Evolutionary conservation across 2,113 vertebrate genomes (phyloP), one percentile per base, ranked within the genome.

Genomic region (Pangasianodon hypophthalmus): DNA sequence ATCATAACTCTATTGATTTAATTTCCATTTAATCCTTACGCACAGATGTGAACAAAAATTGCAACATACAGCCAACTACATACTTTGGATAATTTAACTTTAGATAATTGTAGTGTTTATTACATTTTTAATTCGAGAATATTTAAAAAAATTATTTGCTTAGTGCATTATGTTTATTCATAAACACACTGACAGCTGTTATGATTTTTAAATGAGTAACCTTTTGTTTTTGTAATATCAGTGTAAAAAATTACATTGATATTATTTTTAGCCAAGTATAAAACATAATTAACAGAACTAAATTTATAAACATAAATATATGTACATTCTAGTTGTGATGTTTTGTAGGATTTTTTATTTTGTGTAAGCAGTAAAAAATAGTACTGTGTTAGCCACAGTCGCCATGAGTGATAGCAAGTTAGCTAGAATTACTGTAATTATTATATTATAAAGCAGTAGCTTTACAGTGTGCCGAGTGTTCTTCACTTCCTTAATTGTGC

Each of bases 1-100:
- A 83, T 89, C 87, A 89, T 91, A 91, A 88, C 82, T 77, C 46
- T 80, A 88, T 84, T 64, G 82, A 88, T 86, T 79, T 50, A 4
- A 82, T 88, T 62, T 84, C 32, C 8, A 3, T 5, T 83, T 29
- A 54, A 83, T 69, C 4, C 32, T 18, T 21, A 46, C 54, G 32
- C 46, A 41, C 29, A n/a, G n/a, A 26, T 56, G 29, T 32, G 62
- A 37, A 16, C 10, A 52, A 11, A 48, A 41, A n/a, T 10, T 21
- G 19, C 19, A 41, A 37, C 58, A 62, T 60, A 2, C 2, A 16
- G 54, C n/a, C 18, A 10, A 13, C 18, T 24, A 29, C 8, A 41
- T 37, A 4, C 4, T 56, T 46, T 77, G 29, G 2, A 80, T 54
- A 1, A 82, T 19, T 19, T 29, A 16, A 16, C 13, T 16, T 32